A percentile compares a stretch with the other conserved stretches of the same genome.
Evolutionary conservation across 1,140 invertebrate genomes (phyloP).

Genomic region (Dinothrombium tinctorium): DNA sequence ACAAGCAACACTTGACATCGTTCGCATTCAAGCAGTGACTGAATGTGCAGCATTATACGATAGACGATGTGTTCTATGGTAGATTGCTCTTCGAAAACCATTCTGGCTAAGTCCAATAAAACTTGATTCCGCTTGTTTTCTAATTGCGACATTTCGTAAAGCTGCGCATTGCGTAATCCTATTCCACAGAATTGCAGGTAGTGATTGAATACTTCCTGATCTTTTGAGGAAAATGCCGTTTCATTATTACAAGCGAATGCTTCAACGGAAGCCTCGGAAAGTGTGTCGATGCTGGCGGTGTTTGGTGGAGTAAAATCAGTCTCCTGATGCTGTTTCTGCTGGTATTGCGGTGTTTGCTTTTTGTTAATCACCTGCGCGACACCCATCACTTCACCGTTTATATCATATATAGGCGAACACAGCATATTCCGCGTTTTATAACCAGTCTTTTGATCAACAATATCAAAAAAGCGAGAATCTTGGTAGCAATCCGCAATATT

Average conservation of each 20-base stretch:
- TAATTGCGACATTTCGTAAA: slow-evolving; percentile 75
- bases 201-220: slow-evolving; percentile 71
- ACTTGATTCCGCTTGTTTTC: slow-evolving; percentile 90
- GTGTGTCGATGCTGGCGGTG: not conserved
- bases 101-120: slow-evolving; percentile 66
- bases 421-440: slow-evolving; percentile 74
- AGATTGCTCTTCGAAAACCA: slow-evolving; percentile 91
- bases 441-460: slow-evolving; percentile 72
- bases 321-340: not conserved
- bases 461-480: slow-evolving; percentile 72
- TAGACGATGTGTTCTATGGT: slow-evolving; percentile 85
- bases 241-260: not conserved
- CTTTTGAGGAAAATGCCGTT: slow-evolving; percentile 44
- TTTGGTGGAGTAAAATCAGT: not conserved
- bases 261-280: not conserved
- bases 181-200: slow-evolving; percentile 92
- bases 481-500: slow-evolving; percentile 87
- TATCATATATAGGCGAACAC: slow-evolving; percentile 89
- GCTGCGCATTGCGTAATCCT: slow-evolving; percentile 70
- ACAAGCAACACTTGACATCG: slow-evolving; percentile 65
- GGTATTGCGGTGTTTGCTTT: slow-evolving; percentile 29
- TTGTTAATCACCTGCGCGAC: slow-evolving; percentile 94
- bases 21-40: slow-evolving; percentile 77
- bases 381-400: slow-evolving; percentile 74
- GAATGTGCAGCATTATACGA: slow-evolving; percentile 76